Percentiles rank a stretch among this genome's conserved stretches.
phyloP scores from a whole-genome alignment of 2,113 vertebrate genomes.

The Myotis brandtii region DNA sequence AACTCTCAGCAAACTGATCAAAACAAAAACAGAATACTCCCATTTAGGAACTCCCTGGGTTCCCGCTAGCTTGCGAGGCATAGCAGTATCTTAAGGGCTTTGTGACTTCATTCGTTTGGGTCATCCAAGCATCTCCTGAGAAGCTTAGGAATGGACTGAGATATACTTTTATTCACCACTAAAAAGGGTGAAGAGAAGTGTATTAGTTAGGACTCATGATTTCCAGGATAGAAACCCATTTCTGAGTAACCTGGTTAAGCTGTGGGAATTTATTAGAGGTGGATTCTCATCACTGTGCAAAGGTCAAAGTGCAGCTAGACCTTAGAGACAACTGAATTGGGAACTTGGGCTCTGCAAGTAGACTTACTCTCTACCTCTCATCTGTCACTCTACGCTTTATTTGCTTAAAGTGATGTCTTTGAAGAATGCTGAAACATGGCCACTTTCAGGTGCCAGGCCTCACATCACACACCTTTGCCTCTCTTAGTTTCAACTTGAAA shows the following conservation, averaged over 20 bases:
- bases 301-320: background rate
- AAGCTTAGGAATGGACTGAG: background rate
- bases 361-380: background rate
- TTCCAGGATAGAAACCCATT: background rate
- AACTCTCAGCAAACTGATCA: conserved; percentile 77
- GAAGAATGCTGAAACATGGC: background rate
- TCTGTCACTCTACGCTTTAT: background rate
- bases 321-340: background rate
- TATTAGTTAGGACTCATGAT: background rate
- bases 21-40: conserved; percentile 78
- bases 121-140: background rate
- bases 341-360: background rate
- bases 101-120: background rate
- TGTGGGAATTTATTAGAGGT: background rate
- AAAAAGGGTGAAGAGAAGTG: background rate
- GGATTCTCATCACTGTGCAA: background rate
- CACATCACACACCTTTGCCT: background rate
- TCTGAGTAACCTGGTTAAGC: background rate
- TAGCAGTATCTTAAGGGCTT: conserved; percentile 53
- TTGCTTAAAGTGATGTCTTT: background rate
- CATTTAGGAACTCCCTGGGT: conserved; percentile 73
- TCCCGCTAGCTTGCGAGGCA: conserved; percentile 64
- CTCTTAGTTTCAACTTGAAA: background rate
- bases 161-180: background rate
- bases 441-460: background rate